Evolutionary conservation across 2,797 vertebrate genomes (phyloP).

Genomic region (Acipenser transmontanus): DNA sequence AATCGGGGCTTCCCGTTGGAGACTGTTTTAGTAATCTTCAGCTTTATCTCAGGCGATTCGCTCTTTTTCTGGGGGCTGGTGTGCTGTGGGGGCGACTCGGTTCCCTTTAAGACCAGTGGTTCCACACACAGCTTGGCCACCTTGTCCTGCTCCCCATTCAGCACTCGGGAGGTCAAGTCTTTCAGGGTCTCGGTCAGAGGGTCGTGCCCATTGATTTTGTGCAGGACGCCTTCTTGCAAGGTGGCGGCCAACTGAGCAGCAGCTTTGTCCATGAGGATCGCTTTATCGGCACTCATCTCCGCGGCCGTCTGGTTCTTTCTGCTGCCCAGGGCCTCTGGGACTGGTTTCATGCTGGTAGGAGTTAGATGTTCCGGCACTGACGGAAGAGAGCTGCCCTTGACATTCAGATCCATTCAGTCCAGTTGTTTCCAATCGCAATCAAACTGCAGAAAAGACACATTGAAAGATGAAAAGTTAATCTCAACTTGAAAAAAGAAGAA

Average conservation of each 20-base stretch:
- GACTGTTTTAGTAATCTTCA: conserved; percentile 82
- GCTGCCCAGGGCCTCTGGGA: conserved; percentile 72
- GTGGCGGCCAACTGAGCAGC: conserved; percentile 74
- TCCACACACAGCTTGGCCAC: conserved; percentile 70
- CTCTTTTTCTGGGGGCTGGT: conserved; percentile 64
- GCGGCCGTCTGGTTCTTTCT: conserved; percentile 64
- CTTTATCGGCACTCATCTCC: conserved; percentile 76
- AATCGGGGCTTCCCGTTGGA: conserved; percentile 73
- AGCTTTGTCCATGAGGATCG: conserved; percentile 79
- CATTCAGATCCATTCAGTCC: conserved; percentile 71
- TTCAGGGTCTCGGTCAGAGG: conserved; percentile 74
- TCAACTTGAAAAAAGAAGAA: conserved; percentile 1
- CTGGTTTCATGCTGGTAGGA: conserved; percentile 88
- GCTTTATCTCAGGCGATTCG: conserved; percentile 77
- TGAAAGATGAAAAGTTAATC: conserved; percentile 30
- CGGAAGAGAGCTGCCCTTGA: conserved; percentile 75
- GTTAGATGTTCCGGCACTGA: conserved; percentile 72
- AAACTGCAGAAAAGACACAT: conserved; percentile 43
- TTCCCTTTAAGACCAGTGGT: conserved; percentile 67
- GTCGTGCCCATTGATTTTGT: conserved; percentile 79
- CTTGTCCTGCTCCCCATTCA: conserved; percentile 82
- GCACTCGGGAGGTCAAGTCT: conserved; percentile 84
- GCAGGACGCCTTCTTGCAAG: conserved; percentile 80
- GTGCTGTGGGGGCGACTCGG: conserved; percentile 60
- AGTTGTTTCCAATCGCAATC: conserved; percentile 56